These are phyloP conservation scores for Rosalia funebris DNA, from an alignment of 2,888 invertebrate species.

Conservation along the genomic window DNA sequence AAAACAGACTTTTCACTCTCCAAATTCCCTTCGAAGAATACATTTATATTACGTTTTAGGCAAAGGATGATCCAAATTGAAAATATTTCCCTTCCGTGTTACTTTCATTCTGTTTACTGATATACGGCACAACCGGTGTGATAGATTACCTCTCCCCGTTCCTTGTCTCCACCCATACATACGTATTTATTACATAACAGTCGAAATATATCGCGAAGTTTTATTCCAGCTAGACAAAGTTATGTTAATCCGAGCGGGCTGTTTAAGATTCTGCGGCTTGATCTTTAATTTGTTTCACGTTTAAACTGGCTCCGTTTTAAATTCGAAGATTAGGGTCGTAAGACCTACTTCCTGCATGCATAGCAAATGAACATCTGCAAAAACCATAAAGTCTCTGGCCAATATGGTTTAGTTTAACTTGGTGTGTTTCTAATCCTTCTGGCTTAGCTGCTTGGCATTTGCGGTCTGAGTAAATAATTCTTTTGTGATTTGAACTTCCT, in stretches of 20 bases:
- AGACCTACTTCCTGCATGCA: conserved; percentile 35
- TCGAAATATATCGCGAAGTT: neutral
- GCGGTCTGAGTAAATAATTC: conserved; percentile 25
- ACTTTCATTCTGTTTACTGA: conserved; percentile 4
- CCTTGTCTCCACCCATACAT: no score
- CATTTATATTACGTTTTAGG: conserved; percentile 16
- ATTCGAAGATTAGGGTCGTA: conserved; percentile 31
- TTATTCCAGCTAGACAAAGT: conserved; percentile 7
- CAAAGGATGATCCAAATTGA: conserved; percentile 18
- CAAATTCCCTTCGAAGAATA: conserved; percentile 16
- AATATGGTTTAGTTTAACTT: conserved; percentile 34
- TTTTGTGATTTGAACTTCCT: conserved; percentile 31
- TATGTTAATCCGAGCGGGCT: conserved; percentile 25
- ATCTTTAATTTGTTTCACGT: conserved; percentile 26
- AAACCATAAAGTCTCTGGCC: conserved; percentile 29
- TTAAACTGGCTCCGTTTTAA: conserved; percentile 32
- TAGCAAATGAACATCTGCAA: conserved; percentile 39
- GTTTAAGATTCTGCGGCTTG: conserved; percentile 20
- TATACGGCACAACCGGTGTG: neutral
- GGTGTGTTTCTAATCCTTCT: conserved; percentile 31
- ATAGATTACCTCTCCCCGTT: no score
- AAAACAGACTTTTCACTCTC: conserved; percentile 32
- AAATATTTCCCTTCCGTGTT: conserved; percentile 12
- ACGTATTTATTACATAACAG: no score
- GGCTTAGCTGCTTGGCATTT: conserved; percentile 28